Base-by-base conservation (phyloP, 2,888 invertebrate genomes). In the Anorthoa munda region DNA sequence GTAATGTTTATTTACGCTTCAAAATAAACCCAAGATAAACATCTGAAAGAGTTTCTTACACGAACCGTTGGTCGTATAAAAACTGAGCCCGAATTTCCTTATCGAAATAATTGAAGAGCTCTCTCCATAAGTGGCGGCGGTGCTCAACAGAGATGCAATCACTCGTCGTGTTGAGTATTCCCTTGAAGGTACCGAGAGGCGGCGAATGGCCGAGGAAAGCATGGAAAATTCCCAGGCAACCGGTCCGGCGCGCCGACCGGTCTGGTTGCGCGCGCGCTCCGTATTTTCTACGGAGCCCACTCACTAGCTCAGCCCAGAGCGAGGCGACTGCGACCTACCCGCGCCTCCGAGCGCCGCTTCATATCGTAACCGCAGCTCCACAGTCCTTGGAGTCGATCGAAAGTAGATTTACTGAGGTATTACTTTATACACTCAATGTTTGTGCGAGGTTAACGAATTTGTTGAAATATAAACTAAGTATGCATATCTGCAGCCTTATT, bases 231-330 rank as follows among this genome's bases (percentile, higher is more conserved):
- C 93, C 93, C 94, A 85, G 66, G 58, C 31, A 65, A 93, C 94
- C 93, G 93, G 94, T 93, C 88, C 67, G 55, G 39, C 81, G 89
- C 92, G 93, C 87, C 93, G 88, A 93, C 94, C 93, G 93, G 93
- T 93, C 94, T 92, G 87, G 72, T 72, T 74, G 77, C 74, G 77
- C 77, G 65, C 77, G 77, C 76, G 82, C 86, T 83, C 79, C 75
- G 81, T 83, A 81, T 88, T 89, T 89, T 88, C 87, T 88, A 86
- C 78, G 84, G 67, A 82, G 66, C 82, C 59, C 53, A 56, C 50
- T 39, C 51, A 13, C 71, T 69, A 66, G 51, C 59, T 73, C 48
- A 53, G 53, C 53, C 17, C 58, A 18, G 17, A 18, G 26, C 9
- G 21, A 17, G 3, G 56, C 15, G 17, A 18, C 5, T n/a, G 51